Conservation (phyloP, 2,113 vertebrate species). For the Bolborhynchus lineola region DNA sequence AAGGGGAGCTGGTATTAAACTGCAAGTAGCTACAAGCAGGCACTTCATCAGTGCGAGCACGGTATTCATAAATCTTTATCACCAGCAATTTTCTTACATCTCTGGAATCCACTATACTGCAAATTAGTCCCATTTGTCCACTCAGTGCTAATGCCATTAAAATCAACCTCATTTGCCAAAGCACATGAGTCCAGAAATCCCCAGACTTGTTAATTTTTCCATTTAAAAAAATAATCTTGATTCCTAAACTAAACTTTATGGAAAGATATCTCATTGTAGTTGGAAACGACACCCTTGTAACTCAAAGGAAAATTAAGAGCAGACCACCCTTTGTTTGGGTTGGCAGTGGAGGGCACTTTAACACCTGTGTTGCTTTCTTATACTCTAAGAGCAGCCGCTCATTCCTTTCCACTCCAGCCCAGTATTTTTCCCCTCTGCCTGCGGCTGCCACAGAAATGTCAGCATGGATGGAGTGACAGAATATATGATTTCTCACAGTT, state of each 20-base stretch:
- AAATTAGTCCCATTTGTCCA: conserved; percentile 47
- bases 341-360: conserved; percentile 31
- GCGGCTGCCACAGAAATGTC: background rate
- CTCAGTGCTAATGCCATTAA: conserved; percentile 18
- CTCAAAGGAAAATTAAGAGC: background rate
- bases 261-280: background rate
- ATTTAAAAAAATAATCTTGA: background rate
- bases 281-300: conserved; percentile 24
- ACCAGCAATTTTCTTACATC: background rate
- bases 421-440: conserved; percentile 6
- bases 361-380: conserved; percentile 42
- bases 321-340: conserved; percentile 45
- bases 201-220: conserved; percentile 10
- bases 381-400: background rate
- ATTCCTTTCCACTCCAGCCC: background rate
- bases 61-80: background rate
- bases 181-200: background rate
- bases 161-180: background rate
- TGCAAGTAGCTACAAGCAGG: background rate
- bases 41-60: background rate
- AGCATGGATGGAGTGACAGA: background rate
- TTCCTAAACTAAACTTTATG: background rate
- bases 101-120: background rate
- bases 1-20: background rate
- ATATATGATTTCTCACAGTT: background rate